Percentiles rank a stretch among this genome's conserved stretches.
Conservation (phyloP, 1,140 invertebrate genomes). For the Triops longicaudatus region DNA sequence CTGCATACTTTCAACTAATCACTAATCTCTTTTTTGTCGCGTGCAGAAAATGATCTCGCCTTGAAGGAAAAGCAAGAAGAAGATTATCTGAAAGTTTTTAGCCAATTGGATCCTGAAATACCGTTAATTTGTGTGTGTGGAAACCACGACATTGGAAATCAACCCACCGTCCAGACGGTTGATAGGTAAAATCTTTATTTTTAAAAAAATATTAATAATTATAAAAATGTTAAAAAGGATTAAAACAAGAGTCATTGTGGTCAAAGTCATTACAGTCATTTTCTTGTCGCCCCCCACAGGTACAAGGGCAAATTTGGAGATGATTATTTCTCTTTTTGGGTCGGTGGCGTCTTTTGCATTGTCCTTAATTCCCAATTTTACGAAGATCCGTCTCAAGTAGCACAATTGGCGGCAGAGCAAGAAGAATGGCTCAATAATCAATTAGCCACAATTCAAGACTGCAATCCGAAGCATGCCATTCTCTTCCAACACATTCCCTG, state of each 20-base stretch:
- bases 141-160: conserved; percentile 50
- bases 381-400: conserved; percentile 36
- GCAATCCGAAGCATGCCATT: conserved; percentile 39
- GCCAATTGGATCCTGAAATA: conserved; percentile 41
- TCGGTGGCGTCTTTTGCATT: conserved; percentile 46
- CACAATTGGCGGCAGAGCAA: conserved; percentile 40
- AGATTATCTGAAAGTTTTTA: conserved; percentile 43
- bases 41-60: conserved; percentile 30
- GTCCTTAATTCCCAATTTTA: conserved; percentile 48
- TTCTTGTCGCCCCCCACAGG: conserved; percentile 17
- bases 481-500: conserved; percentile 51
- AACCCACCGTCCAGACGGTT: conserved; percentile 41
- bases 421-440: conserved; percentile 41
- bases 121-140: conserved; percentile 49
- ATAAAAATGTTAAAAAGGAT: too few relatives aligned
- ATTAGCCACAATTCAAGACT: conserved; percentile 31
- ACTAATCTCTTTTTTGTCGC: conserved; percentile 24
- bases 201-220: too few relatives aligned
- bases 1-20: not conserved
- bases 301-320: conserved; percentile 46
- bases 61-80: conserved; percentile 38
- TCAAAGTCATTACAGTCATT: not conserved
- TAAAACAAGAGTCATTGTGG: too few relatives aligned
- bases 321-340: conserved; percentile 50
- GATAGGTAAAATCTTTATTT: conserved; percentile 33